Evolutionary conservation across 2,888 invertebrate genomes (phyloP).

Genomic region (Actias luna): DNA sequence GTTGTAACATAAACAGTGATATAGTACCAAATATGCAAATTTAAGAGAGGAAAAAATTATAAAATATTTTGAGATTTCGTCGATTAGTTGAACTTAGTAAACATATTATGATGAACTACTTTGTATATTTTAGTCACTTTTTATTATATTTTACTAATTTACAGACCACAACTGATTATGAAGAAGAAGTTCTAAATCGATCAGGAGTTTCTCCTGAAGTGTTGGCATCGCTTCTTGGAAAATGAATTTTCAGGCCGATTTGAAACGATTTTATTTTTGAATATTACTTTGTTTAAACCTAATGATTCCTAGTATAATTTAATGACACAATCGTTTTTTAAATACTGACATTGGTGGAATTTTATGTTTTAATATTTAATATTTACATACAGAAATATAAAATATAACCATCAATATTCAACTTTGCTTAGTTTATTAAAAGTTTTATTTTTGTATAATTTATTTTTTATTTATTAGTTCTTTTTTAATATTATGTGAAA

Average conservation of each 20-base stretch:
- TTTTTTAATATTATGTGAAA: too few relatives aligned
- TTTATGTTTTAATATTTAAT: too few relatives aligned
- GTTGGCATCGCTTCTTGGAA: conserved; percentile 51
- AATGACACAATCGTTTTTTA: too few relatives aligned
- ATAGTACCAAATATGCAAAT: neutral
- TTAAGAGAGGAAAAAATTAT: neutral
- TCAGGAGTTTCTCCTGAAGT: conserved; percentile 28
- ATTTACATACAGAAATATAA: too few relatives aligned
- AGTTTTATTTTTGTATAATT: too few relatives aligned
- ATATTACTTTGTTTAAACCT: neutral
- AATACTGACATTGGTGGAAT: too few relatives aligned
- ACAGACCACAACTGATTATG: conserved; percentile 35
- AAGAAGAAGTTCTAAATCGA: conserved; percentile 20
- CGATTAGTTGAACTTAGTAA: neutral
- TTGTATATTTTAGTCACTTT: neutral
- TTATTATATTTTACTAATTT: conserved; percentile 22
- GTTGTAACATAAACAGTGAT: neutral
- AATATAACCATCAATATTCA: too few relatives aligned
- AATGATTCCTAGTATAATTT: too few relatives aligned
- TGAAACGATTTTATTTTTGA: neutral
- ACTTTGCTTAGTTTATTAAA: too few relatives aligned
- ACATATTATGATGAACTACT: neutral
- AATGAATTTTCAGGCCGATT: conserved; percentile 16
- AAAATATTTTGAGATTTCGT: neutral
- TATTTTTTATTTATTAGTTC: too few relatives aligned